Evolutionary conservation across 2,113 vertebrate genomes (phyloP).

Genomic region (Gulo gulo): DNA sequence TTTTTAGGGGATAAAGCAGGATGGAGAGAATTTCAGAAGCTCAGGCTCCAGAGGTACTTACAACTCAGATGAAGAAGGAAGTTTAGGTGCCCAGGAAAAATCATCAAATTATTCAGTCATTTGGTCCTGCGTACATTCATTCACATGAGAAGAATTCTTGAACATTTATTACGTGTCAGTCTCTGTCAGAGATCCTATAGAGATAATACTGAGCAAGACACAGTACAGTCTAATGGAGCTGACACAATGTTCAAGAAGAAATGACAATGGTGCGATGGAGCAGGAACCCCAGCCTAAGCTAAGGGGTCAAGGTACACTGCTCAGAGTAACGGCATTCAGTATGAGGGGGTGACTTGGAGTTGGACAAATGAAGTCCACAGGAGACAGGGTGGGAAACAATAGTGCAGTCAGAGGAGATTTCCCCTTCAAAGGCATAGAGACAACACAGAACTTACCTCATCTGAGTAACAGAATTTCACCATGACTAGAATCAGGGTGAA

Average conservation of each 20-base stretch:
- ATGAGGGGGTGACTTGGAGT: background rate
- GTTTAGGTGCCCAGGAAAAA: background rate
- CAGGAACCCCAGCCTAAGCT: background rate
- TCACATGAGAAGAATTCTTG: background rate
- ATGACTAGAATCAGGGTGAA: background rate
- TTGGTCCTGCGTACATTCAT: background rate
- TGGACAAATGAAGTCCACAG: background rate
- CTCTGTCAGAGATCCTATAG: background rate
- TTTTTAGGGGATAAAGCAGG: background rate
- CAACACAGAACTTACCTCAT: background rate
- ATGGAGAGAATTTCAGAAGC: background rate
- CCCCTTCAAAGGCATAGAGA: background rate
- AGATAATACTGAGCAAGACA: background rate
- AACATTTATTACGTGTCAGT: background rate
- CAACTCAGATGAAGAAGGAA: background rate
- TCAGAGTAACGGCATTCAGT: background rate
- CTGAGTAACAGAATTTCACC: background rate
- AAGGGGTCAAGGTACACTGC: background rate
- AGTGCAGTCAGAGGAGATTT: background rate
- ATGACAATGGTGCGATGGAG: background rate
- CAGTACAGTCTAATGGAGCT: background rate
- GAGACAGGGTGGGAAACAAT: background rate
- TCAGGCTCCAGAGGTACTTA: background rate
- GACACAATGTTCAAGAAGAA: background rate
- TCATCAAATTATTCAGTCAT: background rate